Evolutionary conservation across 2,888 invertebrate genomes (phyloP), one percentile per base, ranked within the genome.

Genomic region (Agonopterix heracliana): DNA sequence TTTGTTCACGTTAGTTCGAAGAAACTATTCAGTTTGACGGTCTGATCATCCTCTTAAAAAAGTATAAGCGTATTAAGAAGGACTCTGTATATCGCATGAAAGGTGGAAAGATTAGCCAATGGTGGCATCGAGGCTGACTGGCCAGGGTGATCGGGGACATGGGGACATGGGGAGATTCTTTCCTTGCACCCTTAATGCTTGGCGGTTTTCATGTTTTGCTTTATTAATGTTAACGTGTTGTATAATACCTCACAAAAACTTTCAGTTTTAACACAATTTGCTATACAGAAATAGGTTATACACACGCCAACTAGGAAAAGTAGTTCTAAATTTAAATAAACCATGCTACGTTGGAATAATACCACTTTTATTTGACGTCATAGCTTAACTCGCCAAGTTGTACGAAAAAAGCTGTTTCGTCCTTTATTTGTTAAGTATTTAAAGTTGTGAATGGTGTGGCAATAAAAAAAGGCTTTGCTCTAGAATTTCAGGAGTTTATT

Each of bases 341-440:
- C 13, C 51, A 55, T 52, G 52, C 52, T 14, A 55, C 51, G 61
- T 60, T 63, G 54, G 65, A 60, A 61, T 66, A 69, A 73, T 67
- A 73, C 71, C 64, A 61, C 63, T 68, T 67, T 63, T 64, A 67
- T 61, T 74, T 81, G 80, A 81, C 81, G 80, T 81, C 81, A 81
- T 64, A 60, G 51, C 36, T 36, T 35, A 9, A 10, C 38, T 12
- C 35, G 40, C 38, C 45, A 46, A 26, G 35, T 45, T 36, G 11
- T 9, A 26, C 26, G 26, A 26, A 26, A 26, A 35, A 52, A 55
- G 55, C 54, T 11, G 13, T 40, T 26, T 36, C 36, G 36, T 45
- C 45, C 14, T 9, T 7, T 45, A 45, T 12, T 7, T 3, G 10
- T 44, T 34, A 8, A 44, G 12, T 26, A 3, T 12, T 26, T 34